A percentile compares a stretch with the other conserved stretches of the same genome.
These are phyloP conservation scores for Hipposideros larvatus DNA, from an alignment of 2,797 vertebrate species.

Conservation along the genomic window DNA sequence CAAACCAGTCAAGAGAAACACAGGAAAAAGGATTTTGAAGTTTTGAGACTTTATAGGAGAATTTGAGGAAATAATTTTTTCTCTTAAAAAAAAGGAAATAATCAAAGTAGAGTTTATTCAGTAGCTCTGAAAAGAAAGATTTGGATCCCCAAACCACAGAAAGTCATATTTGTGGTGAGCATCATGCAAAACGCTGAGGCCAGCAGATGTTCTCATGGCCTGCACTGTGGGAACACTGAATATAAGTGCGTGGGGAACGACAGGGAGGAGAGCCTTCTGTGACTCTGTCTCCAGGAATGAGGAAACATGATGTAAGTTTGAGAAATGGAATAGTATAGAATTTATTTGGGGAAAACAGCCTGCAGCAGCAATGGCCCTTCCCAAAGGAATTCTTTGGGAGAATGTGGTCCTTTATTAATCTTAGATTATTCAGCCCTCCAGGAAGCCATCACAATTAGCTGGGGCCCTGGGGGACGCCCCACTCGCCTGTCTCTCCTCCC, in stretches of 20 bases:
- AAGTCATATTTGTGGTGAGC: background rate
- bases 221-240: background rate
- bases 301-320: background rate
- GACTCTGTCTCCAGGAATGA: background rate
- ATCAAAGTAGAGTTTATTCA: background rate
- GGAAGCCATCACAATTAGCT: background rate
- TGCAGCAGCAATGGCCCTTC: background rate
- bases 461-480: background rate
- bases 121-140: conserved; percentile 16
- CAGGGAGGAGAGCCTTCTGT: background rate
- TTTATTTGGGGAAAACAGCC: background rate
- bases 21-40: background rate
- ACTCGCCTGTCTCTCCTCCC: background rate
- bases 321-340: background rate
- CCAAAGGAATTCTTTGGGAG: background rate
- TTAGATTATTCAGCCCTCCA: background rate
- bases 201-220: background rate
- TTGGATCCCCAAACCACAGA: background rate
- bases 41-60: background rate
- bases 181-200: background rate
- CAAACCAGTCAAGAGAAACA: background rate
- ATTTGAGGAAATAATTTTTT: conserved; percentile 26
- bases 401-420: background rate
- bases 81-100: background rate
- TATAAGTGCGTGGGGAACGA: background rate